These are phyloP conservation scores for Sialis lutaria DNA, from an alignment of 2,888 invertebrate species.

Conservation along the genomic window DNA sequence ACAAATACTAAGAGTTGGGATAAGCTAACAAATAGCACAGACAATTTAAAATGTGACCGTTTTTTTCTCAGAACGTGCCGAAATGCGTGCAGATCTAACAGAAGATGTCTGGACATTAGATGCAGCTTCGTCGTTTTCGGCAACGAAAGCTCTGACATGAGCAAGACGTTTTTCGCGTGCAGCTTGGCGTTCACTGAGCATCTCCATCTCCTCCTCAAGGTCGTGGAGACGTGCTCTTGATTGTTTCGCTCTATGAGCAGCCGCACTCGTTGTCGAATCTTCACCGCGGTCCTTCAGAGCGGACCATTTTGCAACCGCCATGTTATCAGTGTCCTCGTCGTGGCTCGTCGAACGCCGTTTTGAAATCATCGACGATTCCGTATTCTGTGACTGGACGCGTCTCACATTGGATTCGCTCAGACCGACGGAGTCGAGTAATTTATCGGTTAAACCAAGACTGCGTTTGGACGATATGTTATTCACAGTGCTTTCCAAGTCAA, in stretches of 20 bases:
- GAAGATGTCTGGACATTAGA: slow-evolving; percentile 19
- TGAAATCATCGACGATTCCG: slow-evolving; percentile 19
- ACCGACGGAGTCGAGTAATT: slow-evolving; percentile 44
- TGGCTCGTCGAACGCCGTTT: slow-evolving; percentile 24
- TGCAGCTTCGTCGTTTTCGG: slow-evolving; percentile 31
- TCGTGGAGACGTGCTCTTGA: slow-evolving; percentile 50
- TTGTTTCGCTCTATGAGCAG: slow-evolving; percentile 46
- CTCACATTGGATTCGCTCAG: slow-evolving; percentile 26
- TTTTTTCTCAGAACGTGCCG: slow-evolving; percentile 20
- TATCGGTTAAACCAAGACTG: slow-evolving; percentile 38
- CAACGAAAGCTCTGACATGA: slow-evolving; percentile 48
- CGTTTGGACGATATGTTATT: slow-evolving; percentile 37
- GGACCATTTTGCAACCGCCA: slow-evolving; percentile 40
- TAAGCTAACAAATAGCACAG: not conserved
- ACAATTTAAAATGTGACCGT: slow-evolving; percentile 21
- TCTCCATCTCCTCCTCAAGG: slow-evolving; percentile 59
- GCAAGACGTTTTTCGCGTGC: slow-evolving; percentile 54
- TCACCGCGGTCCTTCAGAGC: slow-evolving; percentile 29
- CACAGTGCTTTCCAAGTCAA: slow-evolving; percentile 42
- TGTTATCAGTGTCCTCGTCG: slow-evolving; percentile 13
- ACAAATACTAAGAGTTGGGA: too few species aligned
- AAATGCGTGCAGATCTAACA: slow-evolving; percentile 12
- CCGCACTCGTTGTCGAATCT: slow-evolving; percentile 37
- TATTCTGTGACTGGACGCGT: slow-evolving; percentile 2
- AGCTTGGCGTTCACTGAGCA: slow-evolving; percentile 46